Base-by-base conservation (phyloP, 2,888 invertebrate species). In the Amitus sp. region DNA sequence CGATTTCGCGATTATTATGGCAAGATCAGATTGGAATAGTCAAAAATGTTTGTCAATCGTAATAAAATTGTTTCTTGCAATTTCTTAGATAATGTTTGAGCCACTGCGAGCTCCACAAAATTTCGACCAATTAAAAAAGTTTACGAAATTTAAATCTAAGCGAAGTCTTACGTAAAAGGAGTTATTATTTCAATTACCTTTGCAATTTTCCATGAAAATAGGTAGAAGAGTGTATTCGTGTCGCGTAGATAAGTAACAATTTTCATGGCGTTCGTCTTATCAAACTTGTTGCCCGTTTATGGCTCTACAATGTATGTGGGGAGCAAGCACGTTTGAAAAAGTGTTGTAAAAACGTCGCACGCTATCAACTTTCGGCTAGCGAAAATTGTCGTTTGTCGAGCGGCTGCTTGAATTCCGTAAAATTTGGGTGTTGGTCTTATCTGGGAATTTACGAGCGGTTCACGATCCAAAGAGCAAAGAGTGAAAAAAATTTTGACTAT, bases 391-490 rank as follows among this genome's bases (percentile, higher is more conserved):
- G 2, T 30, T n/a, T 30, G 2, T 30, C 10, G n/a, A 30, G 30
- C n/a, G n/a, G n/a, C 30, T 30, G 5, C 30, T 6, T n/a, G 30
- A 30, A 30, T 30, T 30, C 30, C 10, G 30, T 30, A n/a, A 30
- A 6, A 30, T 30, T 3, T 30, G 6, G 6, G 30, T 30, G n/a
- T 30, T n/a, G n/a, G n/a, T 18, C 13, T 39, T 39, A 39, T 39
- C 39, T 39, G 15, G 2, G 39, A 39, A 39, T 39, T 39, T 39
- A 39, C 39, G 39, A 39, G 15, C 18, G 5, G 39, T 39, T 39
- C 10, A 6, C 39, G 7, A 39, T n/a, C 2, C 10, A 10, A n/a
- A 30, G n/a, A 30, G n/a, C n/a, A n/a, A 30, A 10, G 30, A 10
- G n/a, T 10, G 30, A 30, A 23, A 23, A 23, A 23, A 7, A n/a